Evolutionary conservation across 1,140 invertebrate species (phyloP).

Genomic region (Magallana ariakensis): DNA sequence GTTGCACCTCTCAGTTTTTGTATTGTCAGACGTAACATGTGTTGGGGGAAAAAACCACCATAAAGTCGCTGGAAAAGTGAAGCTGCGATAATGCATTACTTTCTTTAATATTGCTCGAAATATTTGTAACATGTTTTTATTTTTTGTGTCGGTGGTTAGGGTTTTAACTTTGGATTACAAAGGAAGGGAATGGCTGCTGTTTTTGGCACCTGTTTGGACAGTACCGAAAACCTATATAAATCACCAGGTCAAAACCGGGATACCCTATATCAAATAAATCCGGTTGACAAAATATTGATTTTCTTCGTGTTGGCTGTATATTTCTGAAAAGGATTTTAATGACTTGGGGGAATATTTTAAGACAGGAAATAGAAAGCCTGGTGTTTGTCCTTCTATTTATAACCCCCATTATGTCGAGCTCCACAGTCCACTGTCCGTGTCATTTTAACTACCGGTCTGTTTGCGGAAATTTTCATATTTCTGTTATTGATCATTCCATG

Average conservation of each 20-base stretch:
- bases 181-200: not conserved
- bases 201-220: conserved; percentile 37
- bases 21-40: not conserved
- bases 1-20: conserved; percentile 2
- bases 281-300: conserved; percentile 35
- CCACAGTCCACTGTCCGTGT: not conserved
- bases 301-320: conserved; percentile 23
- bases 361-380: conserved; percentile 11
- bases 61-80: not conserved
- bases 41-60: not conserved
- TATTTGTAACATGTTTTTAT: not conserved
- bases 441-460: not conserved
- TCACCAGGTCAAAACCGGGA: not conserved
- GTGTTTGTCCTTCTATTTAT: conserved; percentile 9
- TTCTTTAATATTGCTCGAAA: conserved; percentile 1
- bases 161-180: not conserved
- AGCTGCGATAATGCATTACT: not conserved
- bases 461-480: too few relatives aligned
- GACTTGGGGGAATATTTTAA: conserved; percentile 25
- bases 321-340: conserved; percentile 35
- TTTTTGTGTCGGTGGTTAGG: not conserved
- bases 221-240: conserved; percentile 2
- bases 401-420: conserved; percentile 6
- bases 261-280: conserved; percentile 37
- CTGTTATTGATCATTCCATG: too few relatives aligned